phyloP scores from a whole-genome alignment of 35 echinoderm and acorn worm genomes.

The Patiria miniata region DNA sequence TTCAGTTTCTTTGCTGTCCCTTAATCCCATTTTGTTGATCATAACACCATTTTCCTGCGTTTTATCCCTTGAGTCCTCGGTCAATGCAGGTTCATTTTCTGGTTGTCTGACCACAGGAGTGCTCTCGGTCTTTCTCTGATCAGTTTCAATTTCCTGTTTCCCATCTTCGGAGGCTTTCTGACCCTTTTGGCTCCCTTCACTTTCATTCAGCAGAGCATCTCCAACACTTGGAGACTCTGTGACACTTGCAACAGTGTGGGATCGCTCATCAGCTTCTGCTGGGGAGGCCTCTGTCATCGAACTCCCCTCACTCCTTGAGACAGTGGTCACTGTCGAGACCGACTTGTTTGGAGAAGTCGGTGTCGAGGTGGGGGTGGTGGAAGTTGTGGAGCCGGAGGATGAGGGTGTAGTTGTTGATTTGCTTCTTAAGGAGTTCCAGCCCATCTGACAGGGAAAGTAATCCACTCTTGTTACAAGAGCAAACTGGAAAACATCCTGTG shows the following conservation, averaged over 20 bases:
- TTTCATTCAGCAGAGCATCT: background rate
- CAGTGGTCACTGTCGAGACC: background rate
- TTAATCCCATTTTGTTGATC: background rate
- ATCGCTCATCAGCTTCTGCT: no score
- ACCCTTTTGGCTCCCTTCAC: background rate
- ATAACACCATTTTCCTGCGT: no score
- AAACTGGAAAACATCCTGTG: background rate
- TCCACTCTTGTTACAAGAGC: background rate
- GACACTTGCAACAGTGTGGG: no score
- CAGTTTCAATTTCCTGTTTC: background rate
- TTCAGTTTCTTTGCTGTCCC: background rate
- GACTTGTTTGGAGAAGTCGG: background rate
- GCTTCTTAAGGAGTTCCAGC: background rate
- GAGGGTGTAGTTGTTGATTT: background rate
- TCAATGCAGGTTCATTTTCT: background rate
- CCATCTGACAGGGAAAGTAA: background rate
- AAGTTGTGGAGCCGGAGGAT: background rate
- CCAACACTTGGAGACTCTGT: background rate
- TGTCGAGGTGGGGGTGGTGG: background rate
- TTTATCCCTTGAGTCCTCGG: background rate
- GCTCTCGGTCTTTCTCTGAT: background rate
- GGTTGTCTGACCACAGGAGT: background rate
- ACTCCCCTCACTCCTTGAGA: background rate
- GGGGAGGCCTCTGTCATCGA: background rate
- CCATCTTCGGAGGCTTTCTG: background rate